These are phyloP conservation scores for Andrena flavipes DNA, from an alignment of 2,888 invertebrate genomes.

Conservation along the genomic window DNA sequence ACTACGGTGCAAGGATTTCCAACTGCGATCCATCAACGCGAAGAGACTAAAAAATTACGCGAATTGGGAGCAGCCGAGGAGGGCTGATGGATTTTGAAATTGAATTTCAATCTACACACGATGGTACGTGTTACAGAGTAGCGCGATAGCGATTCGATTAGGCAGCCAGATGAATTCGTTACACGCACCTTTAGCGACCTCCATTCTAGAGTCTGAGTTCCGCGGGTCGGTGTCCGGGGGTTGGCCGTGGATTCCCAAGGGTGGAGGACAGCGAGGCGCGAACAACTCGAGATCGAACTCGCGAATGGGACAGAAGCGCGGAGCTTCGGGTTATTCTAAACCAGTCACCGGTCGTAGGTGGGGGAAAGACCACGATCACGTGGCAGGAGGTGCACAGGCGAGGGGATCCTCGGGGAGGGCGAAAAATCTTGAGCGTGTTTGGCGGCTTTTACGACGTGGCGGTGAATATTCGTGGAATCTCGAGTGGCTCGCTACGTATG, in stretches of 20 bases:
- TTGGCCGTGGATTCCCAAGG: not conserved
- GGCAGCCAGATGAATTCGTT: slow-evolving; percentile 11
- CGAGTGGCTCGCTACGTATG: slow-evolving; percentile 61
- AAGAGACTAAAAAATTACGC: not conserved
- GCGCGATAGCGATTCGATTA: not conserved
- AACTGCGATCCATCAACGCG: too few species aligned
- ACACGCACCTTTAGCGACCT: slow-evolving; percentile 78
- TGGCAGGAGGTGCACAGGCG: slow-evolving; percentile 49
- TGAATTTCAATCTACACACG: not conserved
- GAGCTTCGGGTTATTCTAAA: slow-evolving; percentile 81
- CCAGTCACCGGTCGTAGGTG: slow-evolving; percentile 63
- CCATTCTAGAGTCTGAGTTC: slow-evolving; percentile 67
- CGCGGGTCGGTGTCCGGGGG: slow-evolving; percentile 10
- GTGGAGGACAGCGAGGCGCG: slow-evolving; percentile 40
- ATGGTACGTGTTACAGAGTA: not conserved
- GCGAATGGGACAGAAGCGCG: slow-evolving; percentile 74
- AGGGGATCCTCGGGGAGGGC: slow-evolving; percentile 26
- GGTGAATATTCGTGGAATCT: slow-evolving; percentile 78
- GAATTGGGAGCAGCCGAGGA: not conserved
- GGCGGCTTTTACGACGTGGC: slow-evolving; percentile 53
- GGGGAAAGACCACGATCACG: slow-evolving; percentile 67
- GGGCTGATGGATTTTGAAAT: not conserved
- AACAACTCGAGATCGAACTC: slow-evolving; percentile 69
- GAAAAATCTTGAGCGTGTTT: slow-evolving; percentile 55
- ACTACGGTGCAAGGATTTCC: too few species aligned